Conservation (phyloP, 2,113 vertebrate genomes). For the Lepisosteus osseus region DNA sequence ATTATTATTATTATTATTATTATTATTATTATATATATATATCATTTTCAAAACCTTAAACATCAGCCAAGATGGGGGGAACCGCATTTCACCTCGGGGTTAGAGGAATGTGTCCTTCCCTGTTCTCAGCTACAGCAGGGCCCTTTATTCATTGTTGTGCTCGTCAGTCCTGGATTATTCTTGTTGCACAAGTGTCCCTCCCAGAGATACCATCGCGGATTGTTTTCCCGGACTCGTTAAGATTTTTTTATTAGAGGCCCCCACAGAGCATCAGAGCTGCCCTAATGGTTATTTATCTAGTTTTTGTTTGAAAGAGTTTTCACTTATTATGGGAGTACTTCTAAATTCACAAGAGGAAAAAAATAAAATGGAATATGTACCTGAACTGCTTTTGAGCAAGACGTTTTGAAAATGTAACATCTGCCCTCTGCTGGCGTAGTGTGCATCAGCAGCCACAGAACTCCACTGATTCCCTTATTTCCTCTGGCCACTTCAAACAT, state of each 20-base stretch:
- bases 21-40: too few species aligned
- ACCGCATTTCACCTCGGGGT: neutral
- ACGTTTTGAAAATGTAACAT: slow-evolving; percentile 3
- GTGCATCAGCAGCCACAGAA: neutral
- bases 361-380: neutral
- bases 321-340: neutral
- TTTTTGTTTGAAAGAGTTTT: neutral
- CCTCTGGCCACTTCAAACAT: too few species aligned
- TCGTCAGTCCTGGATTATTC: neutral
- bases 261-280: neutral
- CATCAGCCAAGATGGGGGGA: too few species aligned
- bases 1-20: too few species aligned
- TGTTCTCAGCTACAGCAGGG: neutral
- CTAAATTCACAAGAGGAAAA: neutral
- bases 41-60: too few species aligned
- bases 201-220: neutral
- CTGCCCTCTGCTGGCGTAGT: slow-evolving; percentile 24
- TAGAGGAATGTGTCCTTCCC: neutral
- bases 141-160: neutral
- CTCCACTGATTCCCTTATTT: neutral
- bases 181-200: neutral
- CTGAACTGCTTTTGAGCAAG: neutral
- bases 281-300: slow-evolving; percentile 2
- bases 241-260: neutral
- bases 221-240: neutral